Evolutionary conservation across 2,888 invertebrate species (phyloP).

Genomic region (Volucella bombylans): DNA sequence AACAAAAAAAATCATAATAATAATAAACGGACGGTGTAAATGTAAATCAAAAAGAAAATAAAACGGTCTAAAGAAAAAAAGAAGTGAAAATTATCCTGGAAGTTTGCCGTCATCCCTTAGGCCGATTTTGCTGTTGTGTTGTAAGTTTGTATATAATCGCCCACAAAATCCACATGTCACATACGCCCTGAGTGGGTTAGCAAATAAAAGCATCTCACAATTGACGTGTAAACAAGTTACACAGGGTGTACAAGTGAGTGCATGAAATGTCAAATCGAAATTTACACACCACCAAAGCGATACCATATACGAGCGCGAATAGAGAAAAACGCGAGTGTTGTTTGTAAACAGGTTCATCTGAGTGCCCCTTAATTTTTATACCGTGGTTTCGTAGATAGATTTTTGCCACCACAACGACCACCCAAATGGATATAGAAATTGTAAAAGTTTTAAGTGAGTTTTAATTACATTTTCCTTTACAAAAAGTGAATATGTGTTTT

Average conservation of each 20-base stretch:
- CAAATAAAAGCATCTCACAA: constrained; percentile 44
- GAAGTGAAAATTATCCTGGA: constrained; percentile 30
- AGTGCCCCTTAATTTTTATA: background rate
- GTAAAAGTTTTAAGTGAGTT: constrained; percentile 37
- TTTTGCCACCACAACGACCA: constrained; percentile 1
- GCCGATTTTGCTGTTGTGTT: constrained; percentile 2
- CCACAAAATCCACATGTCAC: constrained; percentile 37
- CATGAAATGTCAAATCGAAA: constrained; percentile 28
- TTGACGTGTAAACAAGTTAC: constrained; percentile 61
- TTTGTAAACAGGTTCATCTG: constrained; percentile 22
- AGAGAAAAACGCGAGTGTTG: constrained; percentile 13
- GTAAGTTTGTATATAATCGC: constrained; percentile 32
- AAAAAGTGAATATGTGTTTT: background rate
- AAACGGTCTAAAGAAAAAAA: background rate
- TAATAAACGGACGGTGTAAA: background rate
- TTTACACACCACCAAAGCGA: background rate
- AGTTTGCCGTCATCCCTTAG: constrained; percentile 34
- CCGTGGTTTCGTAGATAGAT: background rate
- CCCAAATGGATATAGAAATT: constrained; percentile 31
- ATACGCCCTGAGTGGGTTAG: constrained; percentile 34
- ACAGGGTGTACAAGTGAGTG: constrained; percentile 38
- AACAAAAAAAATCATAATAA: background rate
- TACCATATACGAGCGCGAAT: background rate
- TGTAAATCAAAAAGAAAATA: constrained; percentile 15
- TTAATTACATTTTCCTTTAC: background rate